phyloP scores from a whole-genome alignment of 2,888 invertebrate species.

The Campaea margaritaria region DNA sequence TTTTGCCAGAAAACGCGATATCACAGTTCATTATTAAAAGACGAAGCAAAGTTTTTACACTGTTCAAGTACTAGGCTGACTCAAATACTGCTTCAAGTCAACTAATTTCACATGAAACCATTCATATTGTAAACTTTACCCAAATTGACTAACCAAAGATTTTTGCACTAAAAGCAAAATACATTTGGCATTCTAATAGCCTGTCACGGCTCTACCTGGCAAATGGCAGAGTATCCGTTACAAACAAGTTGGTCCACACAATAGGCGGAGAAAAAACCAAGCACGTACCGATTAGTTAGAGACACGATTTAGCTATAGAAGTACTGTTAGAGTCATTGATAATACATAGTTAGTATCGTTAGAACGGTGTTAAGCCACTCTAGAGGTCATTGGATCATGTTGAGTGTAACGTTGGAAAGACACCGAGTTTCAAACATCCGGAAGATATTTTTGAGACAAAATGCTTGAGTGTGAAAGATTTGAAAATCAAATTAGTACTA shows the following conservation, averaged over 20 bases:
- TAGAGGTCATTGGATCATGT: slow-evolving; percentile 47
- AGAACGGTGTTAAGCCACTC: slow-evolving; percentile 19
- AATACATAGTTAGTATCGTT: too few relatives aligned
- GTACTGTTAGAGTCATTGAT: slow-evolving; percentile 39
- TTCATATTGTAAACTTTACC: too few relatives aligned
- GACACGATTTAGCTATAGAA: slow-evolving; percentile 42
- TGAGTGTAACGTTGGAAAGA: slow-evolving; percentile 3
- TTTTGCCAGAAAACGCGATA: too few relatives aligned
- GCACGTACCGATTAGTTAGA: slow-evolving; percentile 23
- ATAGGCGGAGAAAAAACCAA: slow-evolving; percentile 31
- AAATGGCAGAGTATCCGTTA: slow-evolving; percentile 33
- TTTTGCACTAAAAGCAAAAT: slow-evolving; percentile 1
- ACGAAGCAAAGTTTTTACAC: too few relatives aligned
- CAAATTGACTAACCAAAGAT: slow-evolving; percentile 4
- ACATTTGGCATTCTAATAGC: slow-evolving; percentile 36
- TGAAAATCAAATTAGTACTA: too few relatives aligned
- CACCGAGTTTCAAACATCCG: not conserved
- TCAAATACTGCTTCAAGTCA: too few relatives aligned
- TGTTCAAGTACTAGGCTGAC: too few relatives aligned
- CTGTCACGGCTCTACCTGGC: slow-evolving; percentile 16
- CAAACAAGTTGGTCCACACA: slow-evolving; percentile 23
- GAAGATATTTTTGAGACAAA: not conserved
- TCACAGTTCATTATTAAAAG: too few relatives aligned
- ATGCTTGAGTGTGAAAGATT: too few relatives aligned
- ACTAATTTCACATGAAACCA: too few relatives aligned